Evolutionary conservation across 2,113 vertebrate species (phyloP).

Genomic region (Phylloscopus whistleri): DNA sequence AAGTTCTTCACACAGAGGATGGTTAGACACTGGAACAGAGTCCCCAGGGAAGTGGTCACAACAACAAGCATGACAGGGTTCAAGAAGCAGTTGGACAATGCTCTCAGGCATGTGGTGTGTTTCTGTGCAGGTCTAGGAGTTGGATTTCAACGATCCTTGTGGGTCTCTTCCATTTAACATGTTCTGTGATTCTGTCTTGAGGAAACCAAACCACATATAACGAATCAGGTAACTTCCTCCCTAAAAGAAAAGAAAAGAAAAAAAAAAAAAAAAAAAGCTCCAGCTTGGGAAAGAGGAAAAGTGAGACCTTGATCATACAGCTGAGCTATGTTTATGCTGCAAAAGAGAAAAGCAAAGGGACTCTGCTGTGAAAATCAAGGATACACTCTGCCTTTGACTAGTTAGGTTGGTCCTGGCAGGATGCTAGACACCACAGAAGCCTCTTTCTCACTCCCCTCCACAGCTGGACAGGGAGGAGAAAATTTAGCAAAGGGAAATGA

Average conservation of each 20-base stretch:
- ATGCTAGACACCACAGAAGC: neutral
- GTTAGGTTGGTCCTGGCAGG: neutral
- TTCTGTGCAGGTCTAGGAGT: neutral
- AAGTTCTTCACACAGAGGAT: neutral
- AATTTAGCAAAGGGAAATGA: neutral
- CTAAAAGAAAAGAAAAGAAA: neutral
- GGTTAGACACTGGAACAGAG: neutral
- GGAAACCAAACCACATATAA: neutral
- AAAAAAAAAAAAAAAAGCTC: neutral
- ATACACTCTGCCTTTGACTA: neutral
- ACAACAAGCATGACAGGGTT: neutral
- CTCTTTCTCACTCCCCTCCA: neutral
- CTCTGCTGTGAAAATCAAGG: neutral
- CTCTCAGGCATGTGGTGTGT: neutral
- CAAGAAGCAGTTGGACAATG: neutral
- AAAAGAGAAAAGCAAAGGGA: neutral
- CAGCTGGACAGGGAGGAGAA: neutral
- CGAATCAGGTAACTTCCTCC: neutral
- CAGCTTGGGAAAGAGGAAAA: neutral
- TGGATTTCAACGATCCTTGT: neutral
- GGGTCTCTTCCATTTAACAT: neutral
- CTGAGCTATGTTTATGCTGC: neutral
- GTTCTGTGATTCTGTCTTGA: neutral
- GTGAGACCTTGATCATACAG: neutral
- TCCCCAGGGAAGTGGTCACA: no score